Percentiles rank a stretch among this genome's conserved stretches.
These are phyloP conservation scores for Aptenodytes patagonicus DNA, from an alignment of 2,113 vertebrate genomes.

Conservation along the genomic window DNA sequence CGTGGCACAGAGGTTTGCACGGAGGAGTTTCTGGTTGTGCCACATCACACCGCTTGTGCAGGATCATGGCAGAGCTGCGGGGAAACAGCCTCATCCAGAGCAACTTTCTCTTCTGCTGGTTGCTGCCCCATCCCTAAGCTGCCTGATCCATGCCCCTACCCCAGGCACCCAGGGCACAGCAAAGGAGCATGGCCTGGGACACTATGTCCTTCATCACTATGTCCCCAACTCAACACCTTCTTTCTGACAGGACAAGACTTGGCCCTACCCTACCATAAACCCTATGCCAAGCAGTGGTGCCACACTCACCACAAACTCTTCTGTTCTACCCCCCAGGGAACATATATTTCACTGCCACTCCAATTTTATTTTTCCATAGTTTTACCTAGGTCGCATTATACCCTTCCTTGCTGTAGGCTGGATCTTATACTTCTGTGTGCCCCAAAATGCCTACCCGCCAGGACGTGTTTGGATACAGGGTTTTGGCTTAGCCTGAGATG, in stretches of 20 bases:
- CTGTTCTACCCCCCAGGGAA: not conserved
- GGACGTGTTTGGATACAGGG: not conserved
- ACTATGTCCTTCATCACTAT: not conserved
- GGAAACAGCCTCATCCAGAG: not conserved
- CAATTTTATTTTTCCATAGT: not conserved
- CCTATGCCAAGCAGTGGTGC: not conserved
- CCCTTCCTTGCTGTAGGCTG: not conserved
- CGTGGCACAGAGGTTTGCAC: not conserved
- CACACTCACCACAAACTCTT: not conserved
- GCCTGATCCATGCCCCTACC: not conserved
- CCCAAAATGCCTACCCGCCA: not conserved
- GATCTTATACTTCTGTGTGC: not conserved
- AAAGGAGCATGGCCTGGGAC: not conserved
- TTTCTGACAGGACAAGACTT: not conserved
- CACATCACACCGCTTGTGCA: not conserved
- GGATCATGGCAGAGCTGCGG: not conserved
- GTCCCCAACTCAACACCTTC: not conserved
- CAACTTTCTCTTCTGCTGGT: not conserved
- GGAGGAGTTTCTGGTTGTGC: not conserved
- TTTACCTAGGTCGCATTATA: not conserved
- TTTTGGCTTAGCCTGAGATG: not conserved
- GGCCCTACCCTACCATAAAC: not conserved
- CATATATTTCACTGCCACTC: not conserved
- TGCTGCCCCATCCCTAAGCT: not conserved
- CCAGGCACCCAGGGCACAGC: not conserved